Evolutionary conservation across 2,888 invertebrate genomes (phyloP), one percentile per base, ranked within the genome.

Genomic region (Ormyrus labotus): DNA sequence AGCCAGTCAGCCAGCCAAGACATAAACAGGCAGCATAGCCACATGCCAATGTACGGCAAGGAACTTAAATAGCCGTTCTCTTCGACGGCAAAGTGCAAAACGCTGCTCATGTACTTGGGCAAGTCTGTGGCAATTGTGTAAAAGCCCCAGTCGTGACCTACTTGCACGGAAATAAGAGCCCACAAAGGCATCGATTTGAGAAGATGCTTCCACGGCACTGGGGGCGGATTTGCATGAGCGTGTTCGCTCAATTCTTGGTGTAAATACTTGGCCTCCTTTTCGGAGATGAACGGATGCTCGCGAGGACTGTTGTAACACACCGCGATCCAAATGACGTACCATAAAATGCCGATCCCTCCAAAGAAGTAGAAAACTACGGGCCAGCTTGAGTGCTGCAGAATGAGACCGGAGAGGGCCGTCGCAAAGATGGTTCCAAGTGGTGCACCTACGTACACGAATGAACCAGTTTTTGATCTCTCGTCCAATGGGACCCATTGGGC

Each of bases 401-500:
- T 91, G 7, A 94, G 87, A 0, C 96, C 96, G 3, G 95, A 95
- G 1, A 95, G 81, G 0, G 93, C 89, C 74, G 93, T 94, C 0
- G 94, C 94, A 67, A 94, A 91, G 10, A 95, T 93, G 0, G 94
- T 94, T 13, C 94, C 94, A 68, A 95, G 93, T 89, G 95, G 95
- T 2, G 95, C 95, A 0, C 96, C 96, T 0, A 96, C 95, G 86
- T 96, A 95, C 0, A 96, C 95, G 57, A 97, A 88, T 0, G 96
- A 94, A 0, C 96, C 96, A 88, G 96, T 93, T 82, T 95, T 93
- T 6, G 96, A 95, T 83, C 96, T 81, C 68, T 85, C 85, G 0
- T 94, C 93, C 0, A 95, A 91, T 0, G 96, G 96, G 0, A 96
- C 95, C 97, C 97, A 97, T 85, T 95, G 93, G 0, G 96, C 95